Base-by-base conservation (phyloP, 2,113 vertebrate genomes). In the Alethe diademata region DNA sequence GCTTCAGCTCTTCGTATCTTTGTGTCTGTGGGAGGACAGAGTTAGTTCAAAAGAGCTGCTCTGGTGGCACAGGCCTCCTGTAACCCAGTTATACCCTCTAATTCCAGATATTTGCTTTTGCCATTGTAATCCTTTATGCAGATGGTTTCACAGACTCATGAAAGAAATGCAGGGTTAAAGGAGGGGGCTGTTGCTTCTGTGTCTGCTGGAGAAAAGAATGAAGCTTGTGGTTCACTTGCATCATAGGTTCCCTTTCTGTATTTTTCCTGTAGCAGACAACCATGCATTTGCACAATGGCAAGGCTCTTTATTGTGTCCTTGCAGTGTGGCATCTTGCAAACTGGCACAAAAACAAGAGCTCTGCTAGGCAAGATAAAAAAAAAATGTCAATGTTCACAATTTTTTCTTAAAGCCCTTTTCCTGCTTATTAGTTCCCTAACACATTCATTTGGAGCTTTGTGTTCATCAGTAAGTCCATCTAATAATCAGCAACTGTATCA, bases 141-240 rank as follows among this genome's bases (percentile, higher is more conserved):
- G 56, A 85, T 78, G 2, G 24, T 36, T 91, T 83, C 56, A 56
- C 47, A 47, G 70, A 80, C 69, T 51, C 67, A 9, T 83, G 67
- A 58, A 87, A 70, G 74, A 92, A 79, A 28, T 23, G 19, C 26
- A 47, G 15, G 15, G 17, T 62, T 90, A 29, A 70, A 58, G 53
- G 58, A 81, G 15, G 14, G 15, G 13, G 33, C 22, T 66, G 78
- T 79, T 94, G 56, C 65, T 81, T 81, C 66, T 70, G 53, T 75
- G 35, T 60, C 25, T 75, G 58, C 65, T 93, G 86, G 60, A 89
- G 91, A 78, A 50, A 90, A 94, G 71, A 93, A 86, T 78, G 60
- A 86, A 73, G 69, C 73, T 92, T 95, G 86, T 93, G 87, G 90
- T 87, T 91, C 83, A 23, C 87, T 96, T 90, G 58, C 90, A 89